Base-by-base conservation (phyloP, 2,888 invertebrate species). In the Himalopsyche japonica region DNA sequence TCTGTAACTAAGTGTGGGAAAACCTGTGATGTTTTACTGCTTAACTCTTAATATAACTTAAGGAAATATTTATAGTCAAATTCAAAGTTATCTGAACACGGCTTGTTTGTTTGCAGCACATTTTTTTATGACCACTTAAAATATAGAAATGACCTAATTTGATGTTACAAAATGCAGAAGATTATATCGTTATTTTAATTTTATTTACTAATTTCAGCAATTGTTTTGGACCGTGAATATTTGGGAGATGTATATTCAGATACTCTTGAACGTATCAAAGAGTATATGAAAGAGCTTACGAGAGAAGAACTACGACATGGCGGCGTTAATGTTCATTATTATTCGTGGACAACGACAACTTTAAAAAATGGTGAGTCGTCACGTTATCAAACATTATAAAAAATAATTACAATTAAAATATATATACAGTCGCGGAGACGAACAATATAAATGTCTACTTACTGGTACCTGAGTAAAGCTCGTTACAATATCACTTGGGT, bases 221-320 rank as follows among this genome's bases (percentile, higher is more conserved):
- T 96, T 86, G 93, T 96, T 10, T 90, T 96, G 85, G 96, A 96
- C 89, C 93, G 93, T 82, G 93, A 94, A 87, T 95, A 94, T 88
- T 92, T 96, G 87, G 93, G 93, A 30, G 93, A 93, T 57, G 92
- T 94, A 86, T 94, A 95, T 87, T 93, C 94, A 84, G 89, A 91
- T 27, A 90, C 93, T 30, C 88, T 94, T 87, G 91, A 91, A 82
- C 91, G 92, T 79, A 91, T 96, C 84, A 93, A 94, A 88, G 93
- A 93, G 87, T 92, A 94, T 87, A 93, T 96, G 86, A 94, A 93
- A 88, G 93, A 94, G 88, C 90, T 94, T 34, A 92, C 94, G 88
- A 92, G 94, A 79, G 94, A 95, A 87, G 93, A 95, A 88, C 91
- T 95, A 82, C 94, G 93, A 87, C 93, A 94, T 84, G 95, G 95